Base-by-base conservation (phyloP, 92 coral and sea anemone species). In the Umimayanthus kanabou region DNA sequence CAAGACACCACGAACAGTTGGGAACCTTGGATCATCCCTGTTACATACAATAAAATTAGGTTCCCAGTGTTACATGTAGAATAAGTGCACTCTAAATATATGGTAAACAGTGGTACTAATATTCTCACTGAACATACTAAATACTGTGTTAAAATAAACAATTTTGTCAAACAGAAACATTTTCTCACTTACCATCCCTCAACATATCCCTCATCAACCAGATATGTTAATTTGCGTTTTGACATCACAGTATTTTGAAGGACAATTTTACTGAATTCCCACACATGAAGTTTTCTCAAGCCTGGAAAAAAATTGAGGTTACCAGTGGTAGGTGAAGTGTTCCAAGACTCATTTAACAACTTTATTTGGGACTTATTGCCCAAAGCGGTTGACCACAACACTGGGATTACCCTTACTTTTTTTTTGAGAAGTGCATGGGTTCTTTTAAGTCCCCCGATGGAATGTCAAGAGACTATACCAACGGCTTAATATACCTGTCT, bases 1-100 rank as follows among this genome's bases (percentile, higher is more conserved):
- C 15, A 97, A 86, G 37, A 97, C 99, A 23, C 99, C 99, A 58
- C 99, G 98, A 18, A 97, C 98, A 23, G 99, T 97, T 76, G 99
- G 99, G 42, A 97, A 95, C 79, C 99, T 89, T 6, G 99, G 99
- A 73, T 97, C 99, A 88, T 97, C 94, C 99, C 99, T 97, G 39
- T 30, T 30, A 39, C 13, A 57, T 33, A 33, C 37, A 33, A 33
- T 33, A 33, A 33, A 33, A 42, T 42, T 15, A 53, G 2, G 18
- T 9, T 2, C 61, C 61, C 61, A 53, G 61, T 53, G 9, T 53
- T 2, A 42, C 45, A 42, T 47, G 11, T 47, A 47, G 50, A 47
- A 47, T 10, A 47, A 47, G 50, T 9, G 11, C 49, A 45, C 4
- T 45, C 49, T 45, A 45, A 45, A 5, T 2, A 45, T n/a, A n/a